These are phyloP conservation scores for Fringilla coelebs DNA, from an alignment of 2,797 vertebrate species.

Conservation along the genomic window DNA sequence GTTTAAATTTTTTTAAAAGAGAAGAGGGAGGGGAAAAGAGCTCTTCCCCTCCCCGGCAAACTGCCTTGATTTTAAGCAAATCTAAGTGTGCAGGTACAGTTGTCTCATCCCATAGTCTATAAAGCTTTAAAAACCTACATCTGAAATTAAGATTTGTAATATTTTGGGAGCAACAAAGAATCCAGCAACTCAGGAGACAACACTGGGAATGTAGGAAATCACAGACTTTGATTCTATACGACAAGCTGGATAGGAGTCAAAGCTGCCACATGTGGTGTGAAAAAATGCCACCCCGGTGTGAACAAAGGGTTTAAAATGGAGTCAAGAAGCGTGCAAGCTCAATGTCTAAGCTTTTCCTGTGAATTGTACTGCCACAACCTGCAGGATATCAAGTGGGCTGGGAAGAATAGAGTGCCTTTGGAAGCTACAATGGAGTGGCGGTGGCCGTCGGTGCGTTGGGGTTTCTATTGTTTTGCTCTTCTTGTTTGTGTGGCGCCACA, in stretches of 20 bases:
- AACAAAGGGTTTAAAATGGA: conserved; percentile 88
- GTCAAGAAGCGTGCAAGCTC: conserved; percentile 82
- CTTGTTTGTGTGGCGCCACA: conserved; percentile 67
- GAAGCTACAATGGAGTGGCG: conserved; percentile 66
- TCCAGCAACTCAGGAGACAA: conserved; percentile 46
- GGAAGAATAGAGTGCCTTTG: conserved; percentile 72
- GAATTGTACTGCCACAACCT: conserved; percentile 80
- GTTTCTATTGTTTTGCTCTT: conserved; percentile 61
- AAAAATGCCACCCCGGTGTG: conserved; percentile 84
- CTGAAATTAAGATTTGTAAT: conserved; percentile 52
- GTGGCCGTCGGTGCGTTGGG: conserved; percentile 15
- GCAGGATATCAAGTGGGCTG: conserved; percentile 78
- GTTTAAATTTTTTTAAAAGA: not conserved
- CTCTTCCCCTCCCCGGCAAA: not conserved
- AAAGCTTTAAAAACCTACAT: not conserved
- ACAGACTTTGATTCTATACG: conserved; percentile 80
- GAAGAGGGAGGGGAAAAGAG: not conserved
- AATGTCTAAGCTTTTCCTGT: conserved; percentile 83
- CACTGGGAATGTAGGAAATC: conserved; percentile 56
- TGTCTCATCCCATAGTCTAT: not conserved
- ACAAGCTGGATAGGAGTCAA: conserved; percentile 82
- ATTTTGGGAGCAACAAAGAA: conserved; percentile 36
- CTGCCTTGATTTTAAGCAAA: conserved; percentile 4
- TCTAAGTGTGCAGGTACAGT: not conserved
- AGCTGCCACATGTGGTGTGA: conserved; percentile 82